Evolutionary conservation across 2,888 invertebrate species (phyloP), one percentile per base, ranked within the genome.

Genomic region (Phlogophora meticulosa): DNA sequence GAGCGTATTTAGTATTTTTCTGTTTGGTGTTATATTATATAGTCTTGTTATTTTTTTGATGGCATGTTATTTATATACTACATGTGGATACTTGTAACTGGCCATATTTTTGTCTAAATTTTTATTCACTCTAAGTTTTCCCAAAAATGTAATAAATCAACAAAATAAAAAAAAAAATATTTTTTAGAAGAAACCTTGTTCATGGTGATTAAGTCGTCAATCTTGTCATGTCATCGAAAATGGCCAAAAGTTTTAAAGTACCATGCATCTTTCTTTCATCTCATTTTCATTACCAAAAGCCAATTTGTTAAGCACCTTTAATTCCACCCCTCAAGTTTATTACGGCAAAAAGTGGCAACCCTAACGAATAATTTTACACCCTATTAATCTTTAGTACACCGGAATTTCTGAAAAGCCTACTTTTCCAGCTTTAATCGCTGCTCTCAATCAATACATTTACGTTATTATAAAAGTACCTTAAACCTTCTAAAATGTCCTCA

Each of bases 311-410:
- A 24, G 38, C 20, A 46, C 24, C 24, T 64, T 52, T 34, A 22
- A 55, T 32, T 55, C 32, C 7, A 43, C 22, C 42, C 22, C 45
- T 62, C 46, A 38, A 32, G 34, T 43, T 28, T 11, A 48, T 36
- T 42, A 28, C 5, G 32, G 11, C 11, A 22, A 60, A 34, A 49
- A 24, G 24, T 51, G 13, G 28, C 40, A 40, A 22, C 76, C 76
- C 76, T 80, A 68, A 67, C 55, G 56, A 45, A 76, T 69, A 76
- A 85, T 85, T 85, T 87, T 65, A 82, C 74, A 78, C 72, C 43
- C 63, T 78, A 82, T 85, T 85, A 81, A 75, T 72, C 78, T 85
- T 87, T 76, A 84, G 56, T 76, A 78, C 72, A 64, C 46, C 71
- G 73, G 64, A 70, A 67, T 74, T 66, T 45, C 55, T 46, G 45